These are phyloP conservation scores for Columba janthina DNA, from an alignment of 2,113 vertebrate species.

Conservation along the genomic window DNA sequence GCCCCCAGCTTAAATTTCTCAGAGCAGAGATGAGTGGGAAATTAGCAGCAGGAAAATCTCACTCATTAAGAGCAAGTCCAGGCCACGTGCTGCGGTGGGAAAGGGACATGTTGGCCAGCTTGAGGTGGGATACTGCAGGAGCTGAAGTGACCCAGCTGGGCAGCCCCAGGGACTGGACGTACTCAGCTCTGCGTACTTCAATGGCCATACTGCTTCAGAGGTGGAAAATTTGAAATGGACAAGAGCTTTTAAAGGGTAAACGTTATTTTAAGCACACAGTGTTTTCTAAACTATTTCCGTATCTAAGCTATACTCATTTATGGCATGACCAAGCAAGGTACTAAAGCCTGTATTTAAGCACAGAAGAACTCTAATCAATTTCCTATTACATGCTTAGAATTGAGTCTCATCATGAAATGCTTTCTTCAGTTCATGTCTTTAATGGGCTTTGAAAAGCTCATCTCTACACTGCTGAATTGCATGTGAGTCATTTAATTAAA, in stretches of 20 bases:
- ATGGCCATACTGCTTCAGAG: neutral
- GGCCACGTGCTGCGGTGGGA: accelerated
- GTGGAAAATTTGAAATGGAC: slow-evolving; percentile 6
- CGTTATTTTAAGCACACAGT: slow-evolving; percentile 7
- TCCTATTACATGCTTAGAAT: neutral
- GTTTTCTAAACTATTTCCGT: slow-evolving; percentile 21
- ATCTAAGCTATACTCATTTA: slow-evolving; percentile 22
- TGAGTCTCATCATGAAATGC: neutral
- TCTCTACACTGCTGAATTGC: accelerated
- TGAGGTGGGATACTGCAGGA: neutral
- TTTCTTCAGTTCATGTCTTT: neutral
- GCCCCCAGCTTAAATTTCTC: neutral
- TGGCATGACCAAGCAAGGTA: neutral
- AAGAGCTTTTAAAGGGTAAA: slow-evolving; percentile 13
- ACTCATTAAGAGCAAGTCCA: neutral
- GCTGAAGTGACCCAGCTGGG: neutral
- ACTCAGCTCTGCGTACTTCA: neutral
- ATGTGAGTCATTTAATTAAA: neutral
- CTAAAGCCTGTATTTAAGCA: neutral
- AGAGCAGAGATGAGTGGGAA: neutral
- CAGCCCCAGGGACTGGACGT: neutral
- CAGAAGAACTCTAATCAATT: neutral
- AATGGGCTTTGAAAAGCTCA: neutral
- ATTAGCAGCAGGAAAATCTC: neutral
- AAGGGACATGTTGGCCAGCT: accelerated